phyloP scores from a whole-genome alignment of 2,113 vertebrate species.

The Hippoglossus stenolepis region DNA sequence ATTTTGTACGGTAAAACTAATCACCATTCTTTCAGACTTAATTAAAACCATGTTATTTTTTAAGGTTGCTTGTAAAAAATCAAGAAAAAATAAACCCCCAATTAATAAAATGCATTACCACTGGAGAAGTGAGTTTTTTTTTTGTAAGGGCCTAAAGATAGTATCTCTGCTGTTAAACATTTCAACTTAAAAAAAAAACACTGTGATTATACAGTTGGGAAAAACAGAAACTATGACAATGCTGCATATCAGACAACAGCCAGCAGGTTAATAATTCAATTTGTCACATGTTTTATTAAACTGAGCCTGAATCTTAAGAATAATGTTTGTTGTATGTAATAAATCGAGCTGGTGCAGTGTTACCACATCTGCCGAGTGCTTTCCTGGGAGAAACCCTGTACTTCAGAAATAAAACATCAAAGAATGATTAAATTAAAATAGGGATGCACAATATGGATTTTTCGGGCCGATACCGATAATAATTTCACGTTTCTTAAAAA shows the following conservation, averaged over 20 bases:
- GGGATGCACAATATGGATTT: no score
- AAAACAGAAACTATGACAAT: neutral
- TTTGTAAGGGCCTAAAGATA: neutral
- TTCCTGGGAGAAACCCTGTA: no score
- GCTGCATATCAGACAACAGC: neutral
- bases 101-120: no score
- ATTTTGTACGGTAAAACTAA: neutral
- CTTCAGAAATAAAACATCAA: no score
- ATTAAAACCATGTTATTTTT: neutral
- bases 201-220: neutral
- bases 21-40: neutral
- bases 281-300: neutral
- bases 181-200: neutral
- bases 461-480: no score
- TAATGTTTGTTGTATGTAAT: no score
- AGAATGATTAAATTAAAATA: no score
- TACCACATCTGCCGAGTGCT: no score
- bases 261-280: neutral
- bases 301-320: neutral
- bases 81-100: neutral
- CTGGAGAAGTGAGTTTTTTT: no score
- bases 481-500: no score
- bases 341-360: no score
- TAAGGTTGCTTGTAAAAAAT: neutral
- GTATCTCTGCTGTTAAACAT: neutral